These are phyloP conservation scores for Euclidia mi DNA, from an alignment of 2,888 invertebrate genomes.

Conservation along the genomic window DNA sequence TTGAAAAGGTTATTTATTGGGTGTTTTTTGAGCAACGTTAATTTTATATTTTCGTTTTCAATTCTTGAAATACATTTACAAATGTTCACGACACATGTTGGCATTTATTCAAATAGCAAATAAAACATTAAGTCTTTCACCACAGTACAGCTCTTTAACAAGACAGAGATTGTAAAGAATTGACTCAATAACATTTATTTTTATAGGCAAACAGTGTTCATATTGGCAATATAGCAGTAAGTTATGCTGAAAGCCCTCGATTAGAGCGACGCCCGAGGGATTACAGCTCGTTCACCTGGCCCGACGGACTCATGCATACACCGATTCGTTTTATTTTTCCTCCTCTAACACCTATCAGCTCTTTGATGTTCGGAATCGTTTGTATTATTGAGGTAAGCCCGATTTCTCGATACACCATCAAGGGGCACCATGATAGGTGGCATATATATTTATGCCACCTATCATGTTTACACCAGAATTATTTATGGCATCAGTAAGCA, in stretches of 20 bases:
- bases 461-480: too few relatives aligned
- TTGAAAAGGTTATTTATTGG: too few relatives aligned
- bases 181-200: constrained; percentile 37
- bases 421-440: too few relatives aligned
- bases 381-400: constrained; percentile 63
- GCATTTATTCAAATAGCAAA: too few relatives aligned
- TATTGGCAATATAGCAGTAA: constrained; percentile 31
- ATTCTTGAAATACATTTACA: too few relatives aligned
- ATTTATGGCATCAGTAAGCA: too few relatives aligned
- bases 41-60: too few relatives aligned
- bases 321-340: constrained; percentile 61
- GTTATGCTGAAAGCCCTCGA: constrained; percentile 51
- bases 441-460: too few relatives aligned
- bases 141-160: constrained; percentile 24
- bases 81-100: too few relatives aligned
- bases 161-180: constrained; percentile 20
- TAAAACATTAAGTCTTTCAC: constrained; percentile 1
- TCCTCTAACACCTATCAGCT: constrained; percentile 56
- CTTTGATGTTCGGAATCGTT: constrained; percentile 68
- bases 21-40: too few relatives aligned
- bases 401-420: constrained; percentile 51
- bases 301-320: constrained; percentile 61
- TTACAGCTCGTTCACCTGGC: constrained; percentile 57
- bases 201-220: constrained; percentile 32
- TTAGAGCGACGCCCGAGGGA: constrained; percentile 56